phyloP scores from a whole-genome alignment of 2,888 invertebrate species.

The Xanthorhoe spadicearia region DNA sequence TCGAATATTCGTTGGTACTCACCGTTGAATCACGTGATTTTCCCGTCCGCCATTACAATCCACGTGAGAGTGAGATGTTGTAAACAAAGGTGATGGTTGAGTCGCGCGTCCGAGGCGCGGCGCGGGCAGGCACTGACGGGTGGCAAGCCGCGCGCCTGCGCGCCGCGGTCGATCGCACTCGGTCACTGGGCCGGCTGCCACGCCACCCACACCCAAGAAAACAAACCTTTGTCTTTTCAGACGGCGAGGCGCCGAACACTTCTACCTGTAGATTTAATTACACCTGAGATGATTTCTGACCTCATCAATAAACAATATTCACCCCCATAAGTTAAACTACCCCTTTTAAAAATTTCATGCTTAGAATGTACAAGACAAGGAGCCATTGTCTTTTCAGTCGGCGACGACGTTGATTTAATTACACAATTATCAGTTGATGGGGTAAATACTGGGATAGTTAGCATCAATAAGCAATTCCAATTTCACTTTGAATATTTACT shows the following conservation, averaged over 20 bases:
- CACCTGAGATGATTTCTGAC: conserved; percentile 30
- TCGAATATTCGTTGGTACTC: conserved; percentile 29
- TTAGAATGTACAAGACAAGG: too few species aligned
- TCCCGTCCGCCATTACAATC: conserved; percentile 52
- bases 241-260: conserved; percentile 75
- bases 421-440: too few species aligned
- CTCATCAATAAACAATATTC: not conserved
- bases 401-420: too few species aligned
- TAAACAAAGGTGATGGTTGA: conserved; percentile 46
- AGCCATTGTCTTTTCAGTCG: too few species aligned
- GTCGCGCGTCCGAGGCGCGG: conserved; percentile 68
- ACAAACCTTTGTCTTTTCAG: conserved; percentile 80
- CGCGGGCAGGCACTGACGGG: conserved; percentile 62
- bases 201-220: conserved; percentile 60
- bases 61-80: conserved; percentile 49
- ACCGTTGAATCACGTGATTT: conserved; percentile 52
- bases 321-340: not conserved
- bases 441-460: too few species aligned
- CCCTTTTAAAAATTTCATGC: too few species aligned
- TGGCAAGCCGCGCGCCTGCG: conserved; percentile 69
- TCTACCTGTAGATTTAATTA: conserved; percentile 68
- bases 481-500: too few species aligned
- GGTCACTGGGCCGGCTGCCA: conserved; percentile 76
- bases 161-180: conserved; percentile 77
- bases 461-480: too few species aligned